phyloP scores from a whole-genome alignment of 2,797 vertebrate genomes.

The Monodelphis domestica region DNA sequence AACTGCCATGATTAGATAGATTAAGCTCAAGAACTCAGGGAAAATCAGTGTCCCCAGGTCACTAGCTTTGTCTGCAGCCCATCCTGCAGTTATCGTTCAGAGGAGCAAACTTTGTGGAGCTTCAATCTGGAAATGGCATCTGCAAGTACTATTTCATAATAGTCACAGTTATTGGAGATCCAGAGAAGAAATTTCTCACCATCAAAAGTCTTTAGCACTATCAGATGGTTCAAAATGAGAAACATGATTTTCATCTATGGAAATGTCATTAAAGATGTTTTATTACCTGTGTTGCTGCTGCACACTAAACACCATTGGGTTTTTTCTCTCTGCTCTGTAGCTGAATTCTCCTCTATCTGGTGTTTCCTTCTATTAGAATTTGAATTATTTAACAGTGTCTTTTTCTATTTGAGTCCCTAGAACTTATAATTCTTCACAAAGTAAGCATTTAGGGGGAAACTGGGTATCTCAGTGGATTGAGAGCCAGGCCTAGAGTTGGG shows the following conservation, averaged over 20 bases:
- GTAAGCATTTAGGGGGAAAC: too few species aligned
- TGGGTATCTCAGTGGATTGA: too few species aligned
- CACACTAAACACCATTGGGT: too few species aligned
- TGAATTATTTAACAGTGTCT: too few species aligned
- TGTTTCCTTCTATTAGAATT: too few species aligned
- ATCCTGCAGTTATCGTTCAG: neutral
- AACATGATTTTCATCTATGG: neutral
- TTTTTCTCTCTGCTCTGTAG: too few species aligned
- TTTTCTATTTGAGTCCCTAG: too few species aligned
- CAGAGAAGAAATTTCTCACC: neutral
- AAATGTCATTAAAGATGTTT: too few species aligned
- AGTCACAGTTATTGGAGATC: neutral
- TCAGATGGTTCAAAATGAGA: neutral
- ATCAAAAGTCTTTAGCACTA: neutral
- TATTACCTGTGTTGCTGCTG: too few species aligned
- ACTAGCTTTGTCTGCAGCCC: neutral
- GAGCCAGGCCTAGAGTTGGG: too few species aligned
- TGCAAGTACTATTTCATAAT: neutral
- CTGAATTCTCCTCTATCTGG: too few species aligned
- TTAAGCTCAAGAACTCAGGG: neutral
- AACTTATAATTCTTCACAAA: too few species aligned
- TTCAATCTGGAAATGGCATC: neutral
- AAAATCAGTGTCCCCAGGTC: neutral
- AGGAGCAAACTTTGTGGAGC: neutral
- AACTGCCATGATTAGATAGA: neutral